These are phyloP conservation scores for Temnopleurus reevesii DNA, from an alignment of 53 echinoderm and acorn worm species.

Conservation along the genomic window DNA sequence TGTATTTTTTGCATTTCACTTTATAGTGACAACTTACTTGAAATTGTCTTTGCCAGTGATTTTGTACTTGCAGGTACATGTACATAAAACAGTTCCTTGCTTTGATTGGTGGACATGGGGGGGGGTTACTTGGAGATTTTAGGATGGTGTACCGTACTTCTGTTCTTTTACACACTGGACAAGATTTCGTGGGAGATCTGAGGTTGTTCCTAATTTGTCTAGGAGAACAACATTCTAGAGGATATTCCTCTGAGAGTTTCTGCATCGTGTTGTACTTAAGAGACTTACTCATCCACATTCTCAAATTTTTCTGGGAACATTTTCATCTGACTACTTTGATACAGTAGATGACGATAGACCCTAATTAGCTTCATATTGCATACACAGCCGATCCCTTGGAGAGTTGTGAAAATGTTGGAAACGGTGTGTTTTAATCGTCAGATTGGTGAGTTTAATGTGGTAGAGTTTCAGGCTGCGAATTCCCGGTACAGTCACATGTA, in stretches of 20 bases:
- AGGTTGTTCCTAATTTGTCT: too few relatives aligned
- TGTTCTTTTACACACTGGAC: too few relatives aligned
- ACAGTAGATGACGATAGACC: not conserved
- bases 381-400: not conserved
- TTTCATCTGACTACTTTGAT: not conserved
- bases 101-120: too few relatives aligned
- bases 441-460: constrained; percentile 6
- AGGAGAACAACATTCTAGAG: too few relatives aligned
- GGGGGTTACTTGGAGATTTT: too few relatives aligned
- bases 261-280: not conserved
- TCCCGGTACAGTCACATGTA: constrained; percentile 26
- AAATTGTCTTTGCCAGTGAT: not conserved
- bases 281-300: not conserved
- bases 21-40: not conserved
- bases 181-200: too few relatives aligned
- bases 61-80: not conserved
- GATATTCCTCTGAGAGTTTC: not conserved
- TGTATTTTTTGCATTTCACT: too few relatives aligned
- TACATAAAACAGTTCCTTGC: too few relatives aligned
- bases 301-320: not conserved
- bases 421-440: not conserved
- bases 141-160: too few relatives aligned
- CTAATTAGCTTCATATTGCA: not conserved
- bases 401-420: not conserved
- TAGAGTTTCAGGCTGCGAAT: not conserved